Evolutionary conservation across 2,888 invertebrate species (phyloP).

Genomic region (Drosophila pegasa): DNA sequence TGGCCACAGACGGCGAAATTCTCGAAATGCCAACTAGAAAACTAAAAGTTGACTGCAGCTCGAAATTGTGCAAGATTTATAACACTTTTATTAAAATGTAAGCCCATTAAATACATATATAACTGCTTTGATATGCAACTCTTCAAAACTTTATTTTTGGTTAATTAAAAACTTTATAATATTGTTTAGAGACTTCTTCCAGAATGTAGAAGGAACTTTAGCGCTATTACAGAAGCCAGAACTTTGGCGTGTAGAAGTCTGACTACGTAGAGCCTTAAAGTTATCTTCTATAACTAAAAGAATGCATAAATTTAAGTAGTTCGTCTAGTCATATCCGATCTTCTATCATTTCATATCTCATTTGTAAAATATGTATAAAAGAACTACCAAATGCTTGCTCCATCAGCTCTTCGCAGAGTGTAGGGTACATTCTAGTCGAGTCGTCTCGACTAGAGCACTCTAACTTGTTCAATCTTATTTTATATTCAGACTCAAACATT

Average conservation of each 20-base stretch:
- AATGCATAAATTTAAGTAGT: not conserved
- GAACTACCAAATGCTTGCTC: too few relatives aligned
- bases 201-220: too few relatives aligned
- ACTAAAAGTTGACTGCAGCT: constrained; percentile 21
- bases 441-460: too few relatives aligned
- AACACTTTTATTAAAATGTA: constrained; percentile 9
- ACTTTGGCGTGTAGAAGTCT: not conserved
- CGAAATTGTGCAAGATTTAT: constrained; percentile 19
- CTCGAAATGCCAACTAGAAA: constrained; percentile 19
- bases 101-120: not conserved
- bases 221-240: too few relatives aligned
- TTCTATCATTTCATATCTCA: too few relatives aligned
- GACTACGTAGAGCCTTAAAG: too few relatives aligned
- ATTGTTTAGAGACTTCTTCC: not conserved
- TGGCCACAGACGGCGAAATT: constrained; percentile 9
- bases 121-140: not conserved
- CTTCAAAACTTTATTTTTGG: not conserved
- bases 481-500: too few relatives aligned
- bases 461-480: too few relatives aligned
- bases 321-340: too few relatives aligned
- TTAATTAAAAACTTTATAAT: not conserved
- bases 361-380: too few relatives aligned
- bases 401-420: too few relatives aligned
- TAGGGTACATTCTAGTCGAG: too few relatives aligned
- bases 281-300: not conserved